Conservation (phyloP, 2,888 invertebrate genomes). For the Merodon equestris region DNA sequence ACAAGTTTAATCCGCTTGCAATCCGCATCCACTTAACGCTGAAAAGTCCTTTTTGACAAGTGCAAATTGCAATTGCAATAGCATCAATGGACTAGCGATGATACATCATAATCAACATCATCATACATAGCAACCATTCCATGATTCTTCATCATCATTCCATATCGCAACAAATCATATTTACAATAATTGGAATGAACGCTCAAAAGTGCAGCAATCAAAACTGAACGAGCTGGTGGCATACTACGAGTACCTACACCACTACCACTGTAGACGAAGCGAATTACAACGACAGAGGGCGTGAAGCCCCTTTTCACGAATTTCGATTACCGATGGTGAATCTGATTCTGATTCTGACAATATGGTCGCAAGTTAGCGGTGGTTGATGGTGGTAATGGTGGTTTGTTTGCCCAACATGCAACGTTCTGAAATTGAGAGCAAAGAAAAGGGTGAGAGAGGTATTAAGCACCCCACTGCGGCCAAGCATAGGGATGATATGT, state of each 20-base stretch:
- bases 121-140: slow-evolving; percentile 38
- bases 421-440: slow-evolving; percentile 42
- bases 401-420: slow-evolving; percentile 64
- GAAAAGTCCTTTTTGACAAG: slow-evolving; percentile 67
- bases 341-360: slow-evolving; percentile 64
- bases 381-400: slow-evolving; percentile 63
- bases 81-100: slow-evolving; percentile 65
- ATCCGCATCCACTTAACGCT: slow-evolving; percentile 57
- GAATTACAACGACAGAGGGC: slow-evolving; percentile 54
- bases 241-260: background rate
- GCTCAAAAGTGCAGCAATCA: slow-evolving; percentile 68
- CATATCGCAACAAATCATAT: slow-evolving; percentile 67
- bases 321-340: slow-evolving; percentile 66
- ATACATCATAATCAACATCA: slow-evolving; percentile 66
- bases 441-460: background rate
- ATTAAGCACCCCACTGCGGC: slow-evolving; percentile 58
- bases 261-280: background rate
- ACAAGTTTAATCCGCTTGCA: slow-evolving; percentile 65
- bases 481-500: slow-evolving; percentile 62
- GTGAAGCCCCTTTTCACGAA: slow-evolving; percentile 59
- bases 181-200: slow-evolving; percentile 67
- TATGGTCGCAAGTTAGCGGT: slow-evolving; percentile 63
- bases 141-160: slow-evolving; percentile 58
- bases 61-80: slow-evolving; percentile 66
- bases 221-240: slow-evolving; percentile 65